These are phyloP conservation scores for Stegastes partitus DNA, from an alignment of 2,113 vertebrate species.

Conservation along the genomic window DNA sequence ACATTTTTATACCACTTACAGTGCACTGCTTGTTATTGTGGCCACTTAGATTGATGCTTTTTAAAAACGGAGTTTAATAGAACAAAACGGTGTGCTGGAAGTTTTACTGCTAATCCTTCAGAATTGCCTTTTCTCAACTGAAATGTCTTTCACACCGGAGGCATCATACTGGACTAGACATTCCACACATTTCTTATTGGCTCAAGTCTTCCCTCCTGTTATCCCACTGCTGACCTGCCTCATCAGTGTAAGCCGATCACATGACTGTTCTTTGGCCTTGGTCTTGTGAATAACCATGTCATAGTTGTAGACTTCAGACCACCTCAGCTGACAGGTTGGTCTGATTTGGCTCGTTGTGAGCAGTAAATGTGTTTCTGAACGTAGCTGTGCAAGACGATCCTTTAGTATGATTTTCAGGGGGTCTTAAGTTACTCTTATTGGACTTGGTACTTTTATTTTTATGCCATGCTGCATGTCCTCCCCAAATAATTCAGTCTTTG, in stretches of 20 bases:
- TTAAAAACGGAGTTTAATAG: background rate
- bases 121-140: constrained; percentile 57
- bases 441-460: background rate
- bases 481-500: background rate
- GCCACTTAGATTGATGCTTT: background rate
- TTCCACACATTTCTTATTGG: constrained; percentile 48
- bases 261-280: constrained; percentile 47
- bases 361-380: background rate
- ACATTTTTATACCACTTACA: background rate
- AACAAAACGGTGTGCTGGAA: background rate
- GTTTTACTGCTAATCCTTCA: constrained; percentile 65
- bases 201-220: constrained; percentile 3
- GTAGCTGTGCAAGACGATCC: background rate
- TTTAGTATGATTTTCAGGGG: background rate
- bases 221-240: constrained; percentile 13
- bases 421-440: background rate
- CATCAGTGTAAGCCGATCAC: constrained; percentile 48
- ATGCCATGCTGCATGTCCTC: background rate
- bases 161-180: constrained; percentile 44
- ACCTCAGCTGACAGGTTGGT: constrained; percentile 4
- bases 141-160: constrained; percentile 19
- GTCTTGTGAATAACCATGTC: constrained; percentile 43
- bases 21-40: background rate
- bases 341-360: background rate
- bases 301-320: background rate